These are phyloP conservation scores for Marcusenius ussheri DNA, from an alignment of 2,113 vertebrate species.

Conservation along the genomic window DNA sequence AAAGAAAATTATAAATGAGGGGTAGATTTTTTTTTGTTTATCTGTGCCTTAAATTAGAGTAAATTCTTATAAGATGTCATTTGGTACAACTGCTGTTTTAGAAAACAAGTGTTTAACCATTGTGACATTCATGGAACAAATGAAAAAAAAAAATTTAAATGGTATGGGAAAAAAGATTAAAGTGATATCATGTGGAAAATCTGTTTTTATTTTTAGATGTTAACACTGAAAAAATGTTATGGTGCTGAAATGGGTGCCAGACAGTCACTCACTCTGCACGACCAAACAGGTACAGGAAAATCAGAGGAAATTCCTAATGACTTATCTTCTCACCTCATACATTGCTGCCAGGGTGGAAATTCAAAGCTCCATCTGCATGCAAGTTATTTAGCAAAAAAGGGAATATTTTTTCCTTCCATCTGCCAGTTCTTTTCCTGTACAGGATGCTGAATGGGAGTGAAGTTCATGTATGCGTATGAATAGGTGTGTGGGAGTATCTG, in stretches of 20 bases:
- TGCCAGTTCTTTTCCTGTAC: background rate
- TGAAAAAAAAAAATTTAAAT: background rate
- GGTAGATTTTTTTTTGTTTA: background rate
- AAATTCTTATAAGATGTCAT: background rate
- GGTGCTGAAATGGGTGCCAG: background rate
- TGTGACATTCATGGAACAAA: background rate
- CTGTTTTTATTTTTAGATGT: background rate
- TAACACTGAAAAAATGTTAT: background rate
- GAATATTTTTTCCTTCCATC: background rate
- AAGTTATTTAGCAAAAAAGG: background rate
- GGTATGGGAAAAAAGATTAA: background rate
- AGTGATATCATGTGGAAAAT: background rate
- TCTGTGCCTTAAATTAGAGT: background rate
- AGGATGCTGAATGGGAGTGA: background rate
- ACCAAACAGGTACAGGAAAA: background rate
- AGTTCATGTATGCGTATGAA: background rate
- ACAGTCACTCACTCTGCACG: background rate
- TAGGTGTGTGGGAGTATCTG: background rate
- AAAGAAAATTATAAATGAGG: background rate
- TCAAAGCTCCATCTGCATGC: background rate
- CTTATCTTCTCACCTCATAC: background rate
- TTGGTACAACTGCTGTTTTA: background rate
- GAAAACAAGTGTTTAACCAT: background rate
- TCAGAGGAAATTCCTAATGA: constrained; percentile 1
- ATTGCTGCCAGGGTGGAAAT: background rate